Evolutionary conservation across 2,113 vertebrate species (phyloP).

Genomic region (Malaclemys terrapin): DNA sequence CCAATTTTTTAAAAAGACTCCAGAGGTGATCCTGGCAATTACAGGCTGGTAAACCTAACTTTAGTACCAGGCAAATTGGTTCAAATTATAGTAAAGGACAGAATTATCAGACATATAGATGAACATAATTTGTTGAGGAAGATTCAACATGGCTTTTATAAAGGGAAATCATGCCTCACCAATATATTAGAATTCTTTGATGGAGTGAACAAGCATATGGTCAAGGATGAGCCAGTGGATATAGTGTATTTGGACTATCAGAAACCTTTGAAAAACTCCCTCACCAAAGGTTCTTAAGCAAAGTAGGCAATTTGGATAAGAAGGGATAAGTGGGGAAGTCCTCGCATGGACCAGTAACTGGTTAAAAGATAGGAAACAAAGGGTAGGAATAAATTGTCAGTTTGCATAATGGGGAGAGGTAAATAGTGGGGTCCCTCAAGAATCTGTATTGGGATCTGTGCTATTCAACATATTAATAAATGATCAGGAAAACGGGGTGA

Average conservation of each 20-base stretch:
- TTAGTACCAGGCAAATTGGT: not conserved
- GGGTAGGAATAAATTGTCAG: not conserved
- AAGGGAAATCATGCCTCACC: not conserved
- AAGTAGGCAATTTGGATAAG: not conserved
- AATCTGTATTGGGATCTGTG: not conserved
- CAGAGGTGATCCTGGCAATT: not conserved
- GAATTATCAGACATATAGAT: not conserved
- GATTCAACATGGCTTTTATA: not conserved
- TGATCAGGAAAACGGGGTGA: not conserved
- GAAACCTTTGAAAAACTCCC: not conserved
- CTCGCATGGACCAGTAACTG: not conserved
- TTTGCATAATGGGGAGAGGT: not conserved
- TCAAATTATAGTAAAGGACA: too few relatives aligned
- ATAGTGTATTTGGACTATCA: not conserved
- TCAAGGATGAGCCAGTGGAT: not conserved
- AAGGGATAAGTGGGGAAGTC: not conserved
- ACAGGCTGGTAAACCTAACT: not conserved
- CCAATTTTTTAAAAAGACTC: not conserved
- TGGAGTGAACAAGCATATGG: not conserved
- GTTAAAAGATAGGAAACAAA: not conserved
- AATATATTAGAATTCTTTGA: not conserved
- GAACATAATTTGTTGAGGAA: not conserved
- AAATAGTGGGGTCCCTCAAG: not conserved
- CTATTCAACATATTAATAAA: not conserved
- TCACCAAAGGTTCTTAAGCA: not conserved